These are phyloP conservation scores for Stratiomys singularior DNA, from an alignment of 2,888 invertebrate species.

Conservation along the genomic window DNA sequence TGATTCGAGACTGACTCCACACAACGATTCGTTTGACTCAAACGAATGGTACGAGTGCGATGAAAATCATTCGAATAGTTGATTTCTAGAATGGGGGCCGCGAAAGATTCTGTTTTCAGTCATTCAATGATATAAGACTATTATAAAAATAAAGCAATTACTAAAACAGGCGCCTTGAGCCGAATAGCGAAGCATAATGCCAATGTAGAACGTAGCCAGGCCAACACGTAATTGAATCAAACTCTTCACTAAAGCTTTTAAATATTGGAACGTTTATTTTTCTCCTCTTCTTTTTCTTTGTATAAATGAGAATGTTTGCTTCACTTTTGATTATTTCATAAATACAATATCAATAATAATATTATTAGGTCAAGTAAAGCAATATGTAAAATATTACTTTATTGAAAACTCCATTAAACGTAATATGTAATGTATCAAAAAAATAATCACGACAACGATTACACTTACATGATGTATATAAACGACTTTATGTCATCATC, in stretches of 20 bases:
- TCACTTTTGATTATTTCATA: constrained; percentile 38
- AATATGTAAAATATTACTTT: constrained; percentile 23
- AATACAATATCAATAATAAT: constrained; percentile 41
- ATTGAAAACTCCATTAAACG: neutral
- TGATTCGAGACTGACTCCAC: no score
- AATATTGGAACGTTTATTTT: constrained; percentile 42
- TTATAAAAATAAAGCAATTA: no score
- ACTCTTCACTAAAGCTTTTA: constrained; percentile 30
- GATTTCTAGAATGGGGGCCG: no score
- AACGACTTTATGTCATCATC: constrained; percentile 12
- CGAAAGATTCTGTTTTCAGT: no score
- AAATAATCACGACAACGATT: constrained; percentile 30
- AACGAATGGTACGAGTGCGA: no score
- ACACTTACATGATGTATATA: constrained; percentile 25
- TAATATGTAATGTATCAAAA: constrained; percentile 16
- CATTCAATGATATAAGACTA: no score
- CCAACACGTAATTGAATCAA: neutral
- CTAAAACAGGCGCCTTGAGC: no score
- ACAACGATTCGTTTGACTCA: no score
- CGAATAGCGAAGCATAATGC: no score
- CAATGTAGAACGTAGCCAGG: no score
- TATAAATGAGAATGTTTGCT: constrained; percentile 43
- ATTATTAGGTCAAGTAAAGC: constrained; percentile 30
- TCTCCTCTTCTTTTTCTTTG: neutral
- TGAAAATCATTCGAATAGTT: no score